Evolutionary conservation across 2,888 invertebrate species (phyloP).

Genomic region (Seira musarum): DNA sequence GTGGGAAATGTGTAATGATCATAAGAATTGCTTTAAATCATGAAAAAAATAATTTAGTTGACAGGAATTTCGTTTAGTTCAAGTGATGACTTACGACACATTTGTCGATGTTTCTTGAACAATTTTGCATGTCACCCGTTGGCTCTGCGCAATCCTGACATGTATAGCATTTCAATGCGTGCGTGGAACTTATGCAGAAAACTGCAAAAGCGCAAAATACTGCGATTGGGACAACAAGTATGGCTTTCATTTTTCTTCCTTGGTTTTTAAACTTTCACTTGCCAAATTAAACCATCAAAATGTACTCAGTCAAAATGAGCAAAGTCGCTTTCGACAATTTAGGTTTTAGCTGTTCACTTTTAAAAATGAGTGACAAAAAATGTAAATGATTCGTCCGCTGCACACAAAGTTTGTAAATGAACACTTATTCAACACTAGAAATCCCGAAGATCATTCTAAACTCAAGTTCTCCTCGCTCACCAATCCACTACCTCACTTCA

Average conservation of each 20-base stretch:
- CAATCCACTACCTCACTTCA: conserved; percentile 46
- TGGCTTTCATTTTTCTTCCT: conserved; percentile 36
- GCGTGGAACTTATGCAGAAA: conserved; percentile 45
- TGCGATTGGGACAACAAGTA: conserved; percentile 38
- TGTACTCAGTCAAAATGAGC: conserved; percentile 4
- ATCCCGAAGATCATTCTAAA: too few species aligned
- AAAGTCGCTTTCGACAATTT: too few species aligned
- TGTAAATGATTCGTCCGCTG: too few species aligned
- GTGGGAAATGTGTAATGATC: background rate
- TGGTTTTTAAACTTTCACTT: background rate
- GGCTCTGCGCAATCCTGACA: conserved; percentile 65
- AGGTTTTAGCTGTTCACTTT: too few species aligned
- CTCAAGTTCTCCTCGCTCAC: background rate
- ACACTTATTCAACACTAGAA: too few species aligned
- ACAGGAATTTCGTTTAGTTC: background rate
- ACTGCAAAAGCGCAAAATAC: conserved; percentile 49
- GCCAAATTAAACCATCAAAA: conserved; percentile 3
- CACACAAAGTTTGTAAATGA: too few species aligned
- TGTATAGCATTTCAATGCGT: conserved; percentile 65
- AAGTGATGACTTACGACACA: conserved; percentile 65
- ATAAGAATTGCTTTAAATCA: too few species aligned
- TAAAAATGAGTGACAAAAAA: too few species aligned
- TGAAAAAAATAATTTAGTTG: too few species aligned
- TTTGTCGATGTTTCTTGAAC: conserved; percentile 59
- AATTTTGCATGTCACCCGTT: conserved; percentile 56